These are phyloP conservation scores for Agonopterix alstromeriana DNA, from an alignment of 2,888 invertebrate genomes.

Conservation along the genomic window DNA sequence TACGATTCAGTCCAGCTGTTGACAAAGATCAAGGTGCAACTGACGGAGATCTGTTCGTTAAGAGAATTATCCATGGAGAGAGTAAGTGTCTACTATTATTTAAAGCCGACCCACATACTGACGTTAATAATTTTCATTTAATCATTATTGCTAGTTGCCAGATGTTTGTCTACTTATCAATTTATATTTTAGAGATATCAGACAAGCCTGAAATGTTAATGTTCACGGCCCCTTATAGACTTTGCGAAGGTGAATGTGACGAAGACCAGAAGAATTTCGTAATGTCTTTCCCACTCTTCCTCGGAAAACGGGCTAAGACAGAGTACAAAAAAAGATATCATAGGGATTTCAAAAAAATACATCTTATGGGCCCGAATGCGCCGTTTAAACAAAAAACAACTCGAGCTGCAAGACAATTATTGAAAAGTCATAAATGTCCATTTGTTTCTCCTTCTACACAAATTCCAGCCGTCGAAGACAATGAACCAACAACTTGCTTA, in stretches of 20 bases:
- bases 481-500: no score
- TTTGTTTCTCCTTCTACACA: no score
- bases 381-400: slow-evolving; percentile 32
- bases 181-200: slow-evolving; percentile 38
- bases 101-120: no score
- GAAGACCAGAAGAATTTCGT: slow-evolving; percentile 22
- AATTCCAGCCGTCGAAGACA: no score
- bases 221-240: slow-evolving; percentile 57
- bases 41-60: slow-evolving; percentile 36
- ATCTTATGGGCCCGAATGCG: slow-evolving; percentile 16
- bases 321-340: slow-evolving; percentile 26
- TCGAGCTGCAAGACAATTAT: slow-evolving; percentile 2
- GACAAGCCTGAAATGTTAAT: slow-evolving; percentile 31
- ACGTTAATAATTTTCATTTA: no score
- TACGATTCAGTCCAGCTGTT: slow-evolving; percentile 16
- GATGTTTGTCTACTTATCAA: slow-evolving; percentile 2
- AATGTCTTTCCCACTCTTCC: slow-evolving; percentile 44
- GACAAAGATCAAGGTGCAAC: slow-evolving; percentile 12
- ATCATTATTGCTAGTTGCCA: no score
- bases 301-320: slow-evolving; percentile 31
- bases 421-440: neutral
- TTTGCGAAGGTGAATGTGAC: slow-evolving; percentile 41
- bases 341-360: slow-evolving; percentile 25
- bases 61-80: slow-evolving; percentile 29
- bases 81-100: slow-evolving; percentile 30